phyloP scores from a whole-genome alignment of 2,113 vertebrate genomes.

The Poeciliopsis prolifica region DNA sequence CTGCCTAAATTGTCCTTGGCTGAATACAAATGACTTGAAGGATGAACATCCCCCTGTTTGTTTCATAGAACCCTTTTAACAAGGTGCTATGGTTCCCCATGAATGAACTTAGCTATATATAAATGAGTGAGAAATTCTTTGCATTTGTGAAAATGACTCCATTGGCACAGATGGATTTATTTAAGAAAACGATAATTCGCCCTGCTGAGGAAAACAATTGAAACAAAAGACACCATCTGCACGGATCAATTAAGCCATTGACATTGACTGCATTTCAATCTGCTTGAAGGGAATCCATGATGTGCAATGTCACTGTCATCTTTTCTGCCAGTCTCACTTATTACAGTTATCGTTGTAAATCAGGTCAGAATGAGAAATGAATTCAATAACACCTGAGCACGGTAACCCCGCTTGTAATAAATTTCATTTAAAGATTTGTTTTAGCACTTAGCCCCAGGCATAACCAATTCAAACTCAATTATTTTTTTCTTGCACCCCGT shows the following conservation, averaged over 20 bases:
- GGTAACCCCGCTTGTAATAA: slow-evolving; percentile 78
- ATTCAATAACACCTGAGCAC: slow-evolving; percentile 80
- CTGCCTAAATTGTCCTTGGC: slow-evolving; percentile 45
- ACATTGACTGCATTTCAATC: slow-evolving; percentile 66
- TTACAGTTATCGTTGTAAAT: slow-evolving; percentile 79
- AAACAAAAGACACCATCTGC: slow-evolving; percentile 68
- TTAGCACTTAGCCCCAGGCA: slow-evolving; percentile 81
- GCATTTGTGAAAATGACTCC: slow-evolving; percentile 47
- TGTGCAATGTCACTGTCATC: slow-evolving; percentile 71
- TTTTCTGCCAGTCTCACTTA: slow-evolving; percentile 74
- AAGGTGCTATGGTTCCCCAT: slow-evolving; percentile 31
- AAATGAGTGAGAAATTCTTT: slow-evolving; percentile 13
- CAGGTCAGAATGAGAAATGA: slow-evolving; percentile 81
- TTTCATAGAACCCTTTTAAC: slow-evolving; percentile 44
- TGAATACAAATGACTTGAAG: slow-evolving; percentile 39
- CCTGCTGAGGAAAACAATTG: slow-evolving; percentile 51
- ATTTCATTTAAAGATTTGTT: slow-evolving; percentile 84
- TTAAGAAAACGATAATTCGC: slow-evolving; percentile 45
- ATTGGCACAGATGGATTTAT: slow-evolving; percentile 57
- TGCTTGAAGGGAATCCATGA: slow-evolving; percentile 70
- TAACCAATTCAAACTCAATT: slow-evolving; percentile 84
- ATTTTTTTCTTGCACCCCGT: slow-evolving; percentile 65
- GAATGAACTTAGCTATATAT: slow-evolving; percentile 19
- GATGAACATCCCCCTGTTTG: slow-evolving; percentile 4
- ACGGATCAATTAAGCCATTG: slow-evolving; percentile 71